Evolutionary conservation across 2,888 invertebrate species (phyloP), one percentile per base, ranked within the genome.

Genomic region (Barypeithes pellucidus): DNA sequence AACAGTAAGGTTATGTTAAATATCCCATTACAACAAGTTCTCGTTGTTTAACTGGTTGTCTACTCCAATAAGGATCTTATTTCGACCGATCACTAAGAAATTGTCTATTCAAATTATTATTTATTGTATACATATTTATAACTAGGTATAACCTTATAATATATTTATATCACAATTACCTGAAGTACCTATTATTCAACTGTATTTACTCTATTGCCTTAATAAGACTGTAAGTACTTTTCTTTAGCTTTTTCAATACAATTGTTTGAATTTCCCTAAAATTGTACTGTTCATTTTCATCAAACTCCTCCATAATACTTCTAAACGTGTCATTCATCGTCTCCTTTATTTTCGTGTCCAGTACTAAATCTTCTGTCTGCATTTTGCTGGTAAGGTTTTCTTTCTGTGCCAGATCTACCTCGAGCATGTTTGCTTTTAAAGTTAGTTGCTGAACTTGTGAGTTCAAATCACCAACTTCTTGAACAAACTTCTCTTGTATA

Each of bases 311-410:
- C 67, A 83, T 67, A 62, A 85, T 79, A 52, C 79, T 79, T 69
- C 80, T 79, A 75, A 82, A 85, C 80, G 84, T 81, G 24, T 73
- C 66, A 76, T 82, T 85, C 84, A 85, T 85, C 11, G 77, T 75
- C 69, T 81, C 76, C 72, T 84, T 85, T 2, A 84, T 72, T 65
- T 79, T 73, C 47, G 80, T 76, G 39, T 75, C 72, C 61, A 57
- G n/a, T n/a, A 3, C 8, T 9, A 22, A 39, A 39, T 4, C 16
- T 43, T 39, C 61, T 18, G 72, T 73, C n/a, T 67, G 18, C 67
- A 73, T 74, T 70, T 77, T 69, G 18, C 22, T 63, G 43, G 74
- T 68, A 1, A 50, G 72, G 65, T 60, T 73, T 14, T 72, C n/a
- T 36, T 70, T 52, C 39, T 77, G 61, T 11, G 72, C 68, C 16